A percentile compares a stretch with the other conserved stretches of the same genome.
Evolutionary conservation across 37 sponge, comb jelly and placozoan genomes (phyloP).

Genomic region (Spongilla lacustris): DNA sequence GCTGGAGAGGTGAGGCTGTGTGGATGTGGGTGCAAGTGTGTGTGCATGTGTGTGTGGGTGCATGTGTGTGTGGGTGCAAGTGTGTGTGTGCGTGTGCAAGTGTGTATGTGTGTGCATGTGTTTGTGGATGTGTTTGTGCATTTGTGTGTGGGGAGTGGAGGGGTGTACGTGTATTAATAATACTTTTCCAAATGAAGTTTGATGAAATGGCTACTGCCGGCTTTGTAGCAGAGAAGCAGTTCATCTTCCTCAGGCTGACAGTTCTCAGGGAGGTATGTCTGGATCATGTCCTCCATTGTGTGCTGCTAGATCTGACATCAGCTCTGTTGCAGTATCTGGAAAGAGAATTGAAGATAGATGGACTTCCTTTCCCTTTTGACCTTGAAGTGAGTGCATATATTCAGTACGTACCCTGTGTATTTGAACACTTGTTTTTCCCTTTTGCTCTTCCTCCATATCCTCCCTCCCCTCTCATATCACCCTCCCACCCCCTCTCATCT

Average conservation of each 20-base stretch:
- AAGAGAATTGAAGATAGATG: conserved; percentile 81
- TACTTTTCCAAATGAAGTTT: conserved; percentile 26
- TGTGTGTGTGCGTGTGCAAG: no score
- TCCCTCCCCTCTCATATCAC: conserved; percentile 9
- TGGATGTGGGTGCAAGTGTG: no score
- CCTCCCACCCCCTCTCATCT: background rate
- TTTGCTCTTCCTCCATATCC: conserved; percentile 4
- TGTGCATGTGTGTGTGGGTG: no score
- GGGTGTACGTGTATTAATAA: background rate
- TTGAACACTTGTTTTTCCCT: background rate
- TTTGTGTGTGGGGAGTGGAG: background rate
- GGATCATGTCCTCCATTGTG: no score
- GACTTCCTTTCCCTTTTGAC: conserved; percentile 88
- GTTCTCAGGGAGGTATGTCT: conserved; percentile 85
- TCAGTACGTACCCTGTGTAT: background rate
- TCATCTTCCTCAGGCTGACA: conserved; percentile 90
- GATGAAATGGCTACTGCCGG: conserved; percentile 67
- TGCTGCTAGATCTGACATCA: background rate
- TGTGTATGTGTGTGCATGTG: background rate
- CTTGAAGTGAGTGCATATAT: conserved; percentile 52
- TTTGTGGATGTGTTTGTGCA: background rate
- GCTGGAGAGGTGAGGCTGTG: conserved; percentile 52
- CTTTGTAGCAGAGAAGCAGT: conserved; percentile 77
- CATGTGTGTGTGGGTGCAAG: no score
- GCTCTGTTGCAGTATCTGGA: conserved; percentile 83